phyloP scores from a whole-genome alignment of 2,888 invertebrate species.

The Euzophera pinguis region DNA sequence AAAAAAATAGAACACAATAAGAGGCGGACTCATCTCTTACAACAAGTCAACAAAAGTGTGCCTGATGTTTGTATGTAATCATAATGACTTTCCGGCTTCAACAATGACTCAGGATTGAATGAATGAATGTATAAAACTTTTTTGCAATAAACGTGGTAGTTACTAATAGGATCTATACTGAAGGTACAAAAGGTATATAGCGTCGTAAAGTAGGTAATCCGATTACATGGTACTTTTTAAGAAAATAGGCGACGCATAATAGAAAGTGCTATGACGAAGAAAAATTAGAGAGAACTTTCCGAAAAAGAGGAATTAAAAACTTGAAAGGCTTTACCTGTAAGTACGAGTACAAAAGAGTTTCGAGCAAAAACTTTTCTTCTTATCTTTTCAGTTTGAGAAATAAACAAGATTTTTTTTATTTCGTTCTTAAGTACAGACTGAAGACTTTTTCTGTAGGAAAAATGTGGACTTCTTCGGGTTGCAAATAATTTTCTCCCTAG shows the following conservation, averaged over 20 bases:
- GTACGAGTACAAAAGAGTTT: constrained; percentile 12
- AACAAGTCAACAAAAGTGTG: no score
- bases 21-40: no score
- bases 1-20: no score
- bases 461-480: neutral
- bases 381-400: constrained; percentile 11
- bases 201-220: no score
- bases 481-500: neutral
- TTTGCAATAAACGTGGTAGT: no score
- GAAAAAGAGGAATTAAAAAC: constrained; percentile 13
- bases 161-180: no score
- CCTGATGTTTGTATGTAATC: no score
- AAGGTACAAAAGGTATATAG: no score
- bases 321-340: constrained; percentile 14
- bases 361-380: constrained; percentile 10
- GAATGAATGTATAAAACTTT: no score
- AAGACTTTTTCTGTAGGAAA: neutral
- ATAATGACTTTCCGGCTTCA: no score
- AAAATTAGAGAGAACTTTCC: neutral
- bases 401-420: constrained; percentile 6
- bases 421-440: neutral
- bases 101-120: no score
- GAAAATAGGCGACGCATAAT: neutral
- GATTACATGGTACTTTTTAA: neutral
- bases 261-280: neutral